These are phyloP conservation scores for Diadema setosum DNA, from an alignment of 35 echinoderm and acorn worm genomes.

Conservation along the genomic window DNA sequence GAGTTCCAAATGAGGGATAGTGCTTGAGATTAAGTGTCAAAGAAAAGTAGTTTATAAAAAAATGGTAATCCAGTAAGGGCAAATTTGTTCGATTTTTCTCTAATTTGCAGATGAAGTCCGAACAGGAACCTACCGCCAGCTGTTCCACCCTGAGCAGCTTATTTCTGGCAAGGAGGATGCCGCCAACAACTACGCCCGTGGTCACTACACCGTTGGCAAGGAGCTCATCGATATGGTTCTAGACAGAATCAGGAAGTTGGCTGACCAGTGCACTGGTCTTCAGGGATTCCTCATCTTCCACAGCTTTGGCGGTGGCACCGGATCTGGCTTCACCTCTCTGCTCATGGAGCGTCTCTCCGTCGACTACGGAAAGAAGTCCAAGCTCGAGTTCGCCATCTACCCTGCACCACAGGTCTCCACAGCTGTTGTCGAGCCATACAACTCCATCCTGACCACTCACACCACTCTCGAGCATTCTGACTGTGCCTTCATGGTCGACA, in stretches of 20 bases:
- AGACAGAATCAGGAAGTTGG: constrained; percentile 36
- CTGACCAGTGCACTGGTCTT: constrained; percentile 59
- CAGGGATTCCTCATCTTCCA: constrained; percentile 66
- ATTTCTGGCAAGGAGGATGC: constrained; percentile 58
- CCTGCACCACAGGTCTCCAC: constrained; percentile 72
- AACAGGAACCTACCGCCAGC: no score
- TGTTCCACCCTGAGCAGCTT: no score
- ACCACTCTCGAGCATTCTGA: constrained; percentile 83
- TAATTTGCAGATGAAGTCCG: no score
- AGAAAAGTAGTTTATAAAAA: no score
- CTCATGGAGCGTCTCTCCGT: constrained; percentile 48
- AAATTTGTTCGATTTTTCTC: no score
- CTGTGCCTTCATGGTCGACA: constrained; percentile 95
- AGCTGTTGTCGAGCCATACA: constrained; percentile 89
- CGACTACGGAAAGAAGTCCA: constrained; percentile 40
- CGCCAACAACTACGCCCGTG: constrained; percentile 56
- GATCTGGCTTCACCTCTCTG: constrained; percentile 47
- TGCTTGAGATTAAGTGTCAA: no score
- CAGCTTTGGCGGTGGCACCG: constrained; percentile 44
- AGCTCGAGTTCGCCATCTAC: constrained; percentile 25
- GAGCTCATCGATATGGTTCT: constrained; percentile 33
- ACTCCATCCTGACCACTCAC: constrained; percentile 79
- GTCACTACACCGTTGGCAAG: constrained; percentile 48
- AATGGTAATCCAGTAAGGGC: no score
- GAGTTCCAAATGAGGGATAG: no score